Percentiles rank a stretch among this genome's conserved stretches.
These are phyloP conservation scores for Hyperoodon ampullatus DNA, from an alignment of 2,113 vertebrate genomes.

Conservation along the genomic window DNA sequence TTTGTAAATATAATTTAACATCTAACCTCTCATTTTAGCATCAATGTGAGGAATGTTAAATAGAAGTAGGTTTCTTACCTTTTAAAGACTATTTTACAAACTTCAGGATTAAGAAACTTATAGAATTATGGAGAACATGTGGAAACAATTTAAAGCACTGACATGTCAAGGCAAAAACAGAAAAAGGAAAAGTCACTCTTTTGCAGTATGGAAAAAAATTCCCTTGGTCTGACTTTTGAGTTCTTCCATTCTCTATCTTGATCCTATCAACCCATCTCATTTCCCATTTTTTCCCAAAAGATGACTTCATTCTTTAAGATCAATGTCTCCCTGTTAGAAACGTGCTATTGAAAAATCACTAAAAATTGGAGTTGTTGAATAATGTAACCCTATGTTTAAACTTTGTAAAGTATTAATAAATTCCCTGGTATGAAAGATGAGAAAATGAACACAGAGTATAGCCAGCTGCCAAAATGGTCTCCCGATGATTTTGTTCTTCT, in stretches of 20 bases:
- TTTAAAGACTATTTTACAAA: constrained; percentile 7
- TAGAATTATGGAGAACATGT: background rate
- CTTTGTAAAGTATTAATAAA: background rate
- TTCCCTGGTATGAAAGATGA: background rate
- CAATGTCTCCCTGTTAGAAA: background rate
- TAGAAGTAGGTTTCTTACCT: background rate
- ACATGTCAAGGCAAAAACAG: background rate
- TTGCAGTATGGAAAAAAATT: background rate
- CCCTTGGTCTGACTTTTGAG: background rate
- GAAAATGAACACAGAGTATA: background rate
- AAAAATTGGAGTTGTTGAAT: background rate
- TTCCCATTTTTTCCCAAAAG: background rate
- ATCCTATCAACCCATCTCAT: background rate
- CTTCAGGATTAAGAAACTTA: background rate
- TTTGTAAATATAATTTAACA: background rate
- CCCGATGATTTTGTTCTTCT: background rate
- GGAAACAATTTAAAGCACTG: background rate
- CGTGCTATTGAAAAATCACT: background rate
- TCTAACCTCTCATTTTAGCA: background rate
- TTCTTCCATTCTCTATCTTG: background rate
- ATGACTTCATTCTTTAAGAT: background rate
- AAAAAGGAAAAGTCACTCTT: background rate
- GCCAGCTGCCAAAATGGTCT: background rate
- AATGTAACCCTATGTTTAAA: background rate
- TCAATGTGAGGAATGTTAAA: background rate